Conservation (phyloP, 2,888 invertebrate genomes). For the Stomorhina lunata region DNA sequence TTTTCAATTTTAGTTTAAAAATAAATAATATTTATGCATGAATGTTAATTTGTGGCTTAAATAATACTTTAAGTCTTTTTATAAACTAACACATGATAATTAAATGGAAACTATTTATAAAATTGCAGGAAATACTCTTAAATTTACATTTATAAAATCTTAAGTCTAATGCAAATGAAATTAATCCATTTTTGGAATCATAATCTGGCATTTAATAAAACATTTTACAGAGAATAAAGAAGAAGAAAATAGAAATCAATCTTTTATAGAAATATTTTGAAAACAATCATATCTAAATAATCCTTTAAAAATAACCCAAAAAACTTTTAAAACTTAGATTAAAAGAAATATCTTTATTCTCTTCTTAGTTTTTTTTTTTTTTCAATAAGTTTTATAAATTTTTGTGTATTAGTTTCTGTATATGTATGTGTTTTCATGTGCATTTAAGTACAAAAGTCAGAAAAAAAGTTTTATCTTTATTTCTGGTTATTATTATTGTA, state of each 20-base stretch:
- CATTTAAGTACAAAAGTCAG: constrained; percentile 24
- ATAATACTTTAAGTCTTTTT: not conserved
- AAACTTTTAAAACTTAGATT: constrained; percentile 32
- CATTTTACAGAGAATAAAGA: not conserved
- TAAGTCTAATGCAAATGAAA: not conserved
- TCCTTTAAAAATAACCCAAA: constrained; percentile 20
- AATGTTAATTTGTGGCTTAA: not conserved
- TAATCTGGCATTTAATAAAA: constrained; percentile 3
- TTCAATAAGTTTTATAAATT: not conserved
- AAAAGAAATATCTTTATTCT: constrained; percentile 16
- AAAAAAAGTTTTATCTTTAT: constrained; percentile 41
- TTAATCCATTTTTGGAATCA: not conserved
- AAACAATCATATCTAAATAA: not conserved
- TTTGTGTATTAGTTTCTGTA: not conserved
- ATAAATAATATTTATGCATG: too few relatives aligned
- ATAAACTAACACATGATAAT: not conserved
- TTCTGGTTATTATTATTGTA: not conserved
- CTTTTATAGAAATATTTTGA: not conserved
- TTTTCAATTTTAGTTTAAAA: not conserved
- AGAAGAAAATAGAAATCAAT: not conserved
- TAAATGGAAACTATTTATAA: not conserved
- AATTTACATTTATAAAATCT: not conserved
- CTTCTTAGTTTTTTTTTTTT: not conserved
- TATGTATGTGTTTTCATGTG: constrained; percentile 4
- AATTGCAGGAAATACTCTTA: not conserved